phyloP scores from a whole-genome alignment of 2,888 invertebrate genomes.

The Tachina lurida region DNA sequence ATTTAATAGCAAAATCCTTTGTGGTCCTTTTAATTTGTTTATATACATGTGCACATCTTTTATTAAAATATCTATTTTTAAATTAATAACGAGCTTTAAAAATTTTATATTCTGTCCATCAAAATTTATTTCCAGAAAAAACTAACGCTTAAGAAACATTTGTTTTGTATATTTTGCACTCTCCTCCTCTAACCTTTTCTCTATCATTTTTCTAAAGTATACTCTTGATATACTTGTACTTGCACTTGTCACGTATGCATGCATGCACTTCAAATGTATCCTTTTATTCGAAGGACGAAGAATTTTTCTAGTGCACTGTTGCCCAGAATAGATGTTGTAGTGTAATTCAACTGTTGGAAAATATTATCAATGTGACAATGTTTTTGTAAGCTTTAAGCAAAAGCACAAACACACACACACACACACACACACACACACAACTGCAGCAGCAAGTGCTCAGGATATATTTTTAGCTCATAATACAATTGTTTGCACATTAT shows the following conservation, averaged over 20 bases:
- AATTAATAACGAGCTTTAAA: conserved; percentile 2
- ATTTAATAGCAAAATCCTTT: neutral
- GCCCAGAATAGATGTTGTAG: conserved; percentile 15
- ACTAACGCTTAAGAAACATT: neutral
- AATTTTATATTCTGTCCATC: conserved; percentile 13
- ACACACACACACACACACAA: neutral
- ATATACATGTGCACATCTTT: neutral
- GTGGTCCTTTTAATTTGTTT: neutral
- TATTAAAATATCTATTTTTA: neutral
- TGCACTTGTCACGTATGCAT: conserved; percentile 68
- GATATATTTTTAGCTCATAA: conserved; percentile 50
- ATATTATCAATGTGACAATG: conserved; percentile 28
- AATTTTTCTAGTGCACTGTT: conserved; percentile 25
- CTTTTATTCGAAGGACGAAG: conserved; percentile 55
- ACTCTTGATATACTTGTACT: conserved; percentile 56
- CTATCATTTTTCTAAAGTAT: conserved; percentile 18
- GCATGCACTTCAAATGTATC: conserved; percentile 65
- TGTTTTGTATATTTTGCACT: neutral
- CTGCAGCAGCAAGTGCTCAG: neutral
- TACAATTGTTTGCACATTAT: conserved; percentile 46
- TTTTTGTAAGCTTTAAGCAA: conserved; percentile 39
- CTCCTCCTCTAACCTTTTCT: neutral
- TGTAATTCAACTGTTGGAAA: conserved; percentile 13
- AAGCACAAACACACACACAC: conserved; percentile 1
- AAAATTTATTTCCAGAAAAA: conserved; percentile 15